A percentile compares a stretch with the other conserved stretches of the same genome.
These are phyloP conservation scores for Sinocyclocheilus rhinocerous DNA, from an alignment of 2,113 vertebrate species.

Conservation along the genomic window DNA sequence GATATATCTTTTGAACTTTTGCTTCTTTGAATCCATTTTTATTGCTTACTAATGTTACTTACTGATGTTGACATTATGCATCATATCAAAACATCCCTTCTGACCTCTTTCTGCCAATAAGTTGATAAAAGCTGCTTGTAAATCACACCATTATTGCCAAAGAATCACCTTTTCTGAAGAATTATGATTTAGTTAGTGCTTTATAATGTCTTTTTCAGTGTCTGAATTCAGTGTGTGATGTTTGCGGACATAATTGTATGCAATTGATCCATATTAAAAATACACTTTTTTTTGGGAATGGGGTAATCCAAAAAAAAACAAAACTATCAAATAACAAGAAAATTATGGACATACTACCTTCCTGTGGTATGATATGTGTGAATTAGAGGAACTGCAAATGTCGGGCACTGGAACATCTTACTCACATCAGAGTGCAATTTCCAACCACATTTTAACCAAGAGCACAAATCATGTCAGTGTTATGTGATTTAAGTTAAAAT, in stretches of 20 bases:
- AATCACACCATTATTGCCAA: not conserved
- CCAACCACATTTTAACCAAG: slow-evolving; percentile 34
- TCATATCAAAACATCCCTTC: too few species aligned
- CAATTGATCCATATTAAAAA: not conserved
- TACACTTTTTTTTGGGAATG: not conserved
- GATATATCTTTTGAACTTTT: too few species aligned
- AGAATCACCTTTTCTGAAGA: not conserved
- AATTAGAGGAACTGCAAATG: slow-evolving; percentile 41
- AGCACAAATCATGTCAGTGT: not conserved
- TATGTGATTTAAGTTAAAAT: not conserved
- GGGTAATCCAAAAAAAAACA: not conserved
- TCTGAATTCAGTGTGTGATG: too few species aligned
- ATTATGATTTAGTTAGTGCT: not conserved
- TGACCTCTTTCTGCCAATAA: not conserved
- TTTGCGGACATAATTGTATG: not conserved
- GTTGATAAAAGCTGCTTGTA: not conserved
- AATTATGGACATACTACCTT: not conserved
- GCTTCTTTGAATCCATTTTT: too few species aligned
- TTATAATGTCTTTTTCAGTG: too few species aligned
- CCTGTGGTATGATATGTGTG: too few species aligned
- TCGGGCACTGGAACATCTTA: slow-evolving; percentile 37
- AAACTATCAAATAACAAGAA: not conserved
- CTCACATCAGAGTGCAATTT: slow-evolving; percentile 41
- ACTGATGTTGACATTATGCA: too few species aligned
- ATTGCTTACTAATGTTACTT: too few species aligned